Base-by-base conservation (phyloP, 1,140 invertebrate species). In the Pentalonia nigronervosa region DNA sequence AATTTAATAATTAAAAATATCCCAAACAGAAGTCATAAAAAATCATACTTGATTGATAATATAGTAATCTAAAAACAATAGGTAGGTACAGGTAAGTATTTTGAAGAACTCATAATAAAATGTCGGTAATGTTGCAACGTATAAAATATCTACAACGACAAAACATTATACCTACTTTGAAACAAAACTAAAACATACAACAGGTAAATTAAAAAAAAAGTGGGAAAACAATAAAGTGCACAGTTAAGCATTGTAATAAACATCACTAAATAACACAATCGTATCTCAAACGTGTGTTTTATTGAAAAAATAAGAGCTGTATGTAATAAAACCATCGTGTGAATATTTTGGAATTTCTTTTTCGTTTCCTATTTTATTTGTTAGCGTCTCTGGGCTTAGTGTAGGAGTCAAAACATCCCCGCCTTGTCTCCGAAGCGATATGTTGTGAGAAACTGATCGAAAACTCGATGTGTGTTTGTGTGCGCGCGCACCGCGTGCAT, bases 381-480 rank as follows among this genome's bases (percentile, higher is more conserved):
- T 76, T 3, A 67, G 30, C 34, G 6, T 83, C 34, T 23, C 21
- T 41, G 23, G n/a, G 23, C 36, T 83, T 86, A 47, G 30, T 23
- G 11, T 47, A 9, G 25, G 47, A 25, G 11, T 47, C 41, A 87
- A 87, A 47, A 87, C 25, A 25, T 30, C 45, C 84, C 6, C 81
- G 34, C 36, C 21, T 86, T 86, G 36, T 86, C 36, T 30, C 83
- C 9, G 25, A 25, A 86, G 1, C 41, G 36, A 17, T n/a, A 1
- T 30, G 30, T n/a, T 48, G 30, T 87, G 45, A 45, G 45, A 45
- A 88, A 88, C 48, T 88, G 86, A 50, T 88, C 86, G 86, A 88
- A 87, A 87, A 87, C 45, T 47, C n/a, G 25, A 30, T 86, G 83
- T 30, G 83, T 86, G 83, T 11, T 36, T 84, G 84, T 25, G 83